A percentile compares a stretch with the other conserved stretches of the same genome.
Conservation (phyloP, 2,888 invertebrate species). For the Neoaliturus tenellus region DNA sequence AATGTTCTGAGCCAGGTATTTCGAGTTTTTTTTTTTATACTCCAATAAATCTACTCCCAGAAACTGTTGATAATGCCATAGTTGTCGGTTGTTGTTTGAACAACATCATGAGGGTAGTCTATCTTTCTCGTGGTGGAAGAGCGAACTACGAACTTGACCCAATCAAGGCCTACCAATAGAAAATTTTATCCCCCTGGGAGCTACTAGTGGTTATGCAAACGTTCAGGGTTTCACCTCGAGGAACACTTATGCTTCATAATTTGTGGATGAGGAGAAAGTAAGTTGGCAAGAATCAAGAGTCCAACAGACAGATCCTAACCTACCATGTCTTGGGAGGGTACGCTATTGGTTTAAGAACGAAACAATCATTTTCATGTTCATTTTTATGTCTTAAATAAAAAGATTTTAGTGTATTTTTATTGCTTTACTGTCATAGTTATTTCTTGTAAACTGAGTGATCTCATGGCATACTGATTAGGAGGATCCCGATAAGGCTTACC, state of each 20-base stretch:
- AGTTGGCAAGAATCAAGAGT: slow-evolving; percentile 34
- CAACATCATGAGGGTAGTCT: slow-evolving; percentile 53
- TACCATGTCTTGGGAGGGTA: too few species aligned
- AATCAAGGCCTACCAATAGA: background rate
- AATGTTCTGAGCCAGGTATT: slow-evolving; percentile 50
- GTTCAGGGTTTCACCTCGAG: slow-evolving; percentile 13
- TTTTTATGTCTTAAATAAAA: too few species aligned
- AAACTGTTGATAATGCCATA: slow-evolving; percentile 33
- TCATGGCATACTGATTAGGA: too few species aligned
- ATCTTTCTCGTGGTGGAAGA: slow-evolving; percentile 26
- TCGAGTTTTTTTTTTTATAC: slow-evolving; percentile 52
- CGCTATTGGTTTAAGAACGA: too few species aligned
- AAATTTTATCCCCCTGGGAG: slow-evolving; percentile 22
- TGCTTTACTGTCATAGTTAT: too few species aligned
- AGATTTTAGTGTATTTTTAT: too few species aligned
- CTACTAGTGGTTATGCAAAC: background rate
- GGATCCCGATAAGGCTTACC: too few species aligned
- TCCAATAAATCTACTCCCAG: slow-evolving; percentile 47
- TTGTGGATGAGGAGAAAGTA: slow-evolving; percentile 39
- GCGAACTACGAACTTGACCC: slow-evolving; percentile 39
- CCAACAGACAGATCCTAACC: background rate
- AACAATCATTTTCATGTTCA: too few species aligned
- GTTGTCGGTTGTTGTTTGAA: slow-evolving; percentile 52
- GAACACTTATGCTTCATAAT: slow-evolving; percentile 41
- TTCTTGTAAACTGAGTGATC: too few species aligned